Base-by-base conservation (phyloP, 2,888 invertebrate species). In the Orchesella flavescens region DNA sequence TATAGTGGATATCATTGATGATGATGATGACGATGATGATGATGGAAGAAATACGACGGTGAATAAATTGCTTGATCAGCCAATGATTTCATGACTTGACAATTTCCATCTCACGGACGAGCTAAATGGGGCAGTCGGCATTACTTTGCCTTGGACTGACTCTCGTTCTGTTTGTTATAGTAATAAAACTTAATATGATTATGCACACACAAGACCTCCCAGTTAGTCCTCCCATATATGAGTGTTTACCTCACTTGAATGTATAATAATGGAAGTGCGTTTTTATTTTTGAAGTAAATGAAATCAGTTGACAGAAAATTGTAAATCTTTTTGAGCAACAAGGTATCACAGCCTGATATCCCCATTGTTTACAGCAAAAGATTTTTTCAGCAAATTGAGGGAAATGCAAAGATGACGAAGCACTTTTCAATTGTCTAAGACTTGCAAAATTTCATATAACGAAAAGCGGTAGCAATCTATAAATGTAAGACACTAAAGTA, bases 1-100 rank as follows among this genome's bases (percentile, higher is more conserved):
- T 34, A 34, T 34, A 34, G 7, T 34, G 34, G 34, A 4, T 34
- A 34, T 34, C 34, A 34, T 34, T 34, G 34, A 34, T 34, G 34
- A 53, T 13, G 59, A 59, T n/a, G n/a, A n/a, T n/a, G n/a, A n/a
- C n/a, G n/a, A n/a, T n/a, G n/a, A n/a, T 63, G 63, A 43, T 65
- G 44, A 4, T 15, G 24, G 65, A 59, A 49, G 49, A 65, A 65
- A 65, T 65, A 34, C 44, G 44, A 44, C 44, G 1, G n/a, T 1
- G 4, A 21, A 13, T 43, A 65, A 65, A 65, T 65, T 17, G 59
- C n/a, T 17, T 44, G 65, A 82, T 82, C 76, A 76, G 44, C 75
- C 66, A 76, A 76, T 76, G 82, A 82, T 75, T 82, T 82, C 82
- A 82, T 82, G 82, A 82, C 82, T 82, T 75, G 76, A 82, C 75